Conservation (phyloP, 2,797 vertebrate species). For the Falco peregrinus region DNA sequence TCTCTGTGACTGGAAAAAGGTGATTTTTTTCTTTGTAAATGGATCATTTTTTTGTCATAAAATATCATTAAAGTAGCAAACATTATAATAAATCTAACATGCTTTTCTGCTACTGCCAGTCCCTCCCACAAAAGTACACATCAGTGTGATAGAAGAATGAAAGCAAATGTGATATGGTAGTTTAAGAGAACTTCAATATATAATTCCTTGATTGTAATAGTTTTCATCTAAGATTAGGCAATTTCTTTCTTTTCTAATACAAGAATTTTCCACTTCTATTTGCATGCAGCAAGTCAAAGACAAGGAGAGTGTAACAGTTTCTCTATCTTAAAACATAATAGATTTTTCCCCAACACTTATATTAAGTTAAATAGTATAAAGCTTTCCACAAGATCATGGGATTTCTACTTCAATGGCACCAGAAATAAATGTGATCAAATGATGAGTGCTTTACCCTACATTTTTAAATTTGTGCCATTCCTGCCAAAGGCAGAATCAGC, state of each 20-base stretch:
- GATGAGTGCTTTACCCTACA: not conserved
- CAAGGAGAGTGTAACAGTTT: not conserved
- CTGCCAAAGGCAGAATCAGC: conserved; percentile 13
- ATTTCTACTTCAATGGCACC: not conserved
- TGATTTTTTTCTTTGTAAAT: not conserved
- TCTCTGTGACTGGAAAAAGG: not conserved
- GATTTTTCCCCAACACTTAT: not conserved
- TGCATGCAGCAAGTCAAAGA: not conserved
- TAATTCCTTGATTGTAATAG: not conserved
- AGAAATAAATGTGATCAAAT: conserved; percentile 41
- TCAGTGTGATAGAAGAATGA: not conserved
- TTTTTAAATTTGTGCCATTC: conserved; percentile 19
- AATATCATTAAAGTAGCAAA: not conserved
- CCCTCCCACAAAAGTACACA: not conserved
- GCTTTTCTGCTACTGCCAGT: not conserved
- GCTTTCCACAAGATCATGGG: not conserved
- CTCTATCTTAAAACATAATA: not conserved
- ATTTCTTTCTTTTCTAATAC: not conserved
- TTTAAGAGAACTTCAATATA: not conserved
- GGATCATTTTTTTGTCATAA: not conserved
- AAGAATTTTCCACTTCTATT: not conserved
- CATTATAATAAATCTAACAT: not conserved
- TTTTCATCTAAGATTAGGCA: not conserved
- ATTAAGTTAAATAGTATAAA: not conserved
- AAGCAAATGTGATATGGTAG: not conserved